Evolutionary conservation across 2,888 invertebrate genomes (phyloP).

Genomic region (Caenorhabditis drosophilae): DNA sequence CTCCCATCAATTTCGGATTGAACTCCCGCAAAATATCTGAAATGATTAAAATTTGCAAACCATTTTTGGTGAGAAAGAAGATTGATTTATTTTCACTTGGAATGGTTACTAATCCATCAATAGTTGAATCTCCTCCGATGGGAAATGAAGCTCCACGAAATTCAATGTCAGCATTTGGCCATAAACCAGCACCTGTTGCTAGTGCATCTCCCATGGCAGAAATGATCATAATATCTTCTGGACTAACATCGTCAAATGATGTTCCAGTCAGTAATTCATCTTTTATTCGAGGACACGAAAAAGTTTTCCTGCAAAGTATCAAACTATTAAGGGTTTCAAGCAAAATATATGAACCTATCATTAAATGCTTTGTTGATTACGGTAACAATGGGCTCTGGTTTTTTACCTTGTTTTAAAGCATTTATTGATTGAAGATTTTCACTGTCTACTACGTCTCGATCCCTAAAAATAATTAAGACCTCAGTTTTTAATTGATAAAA

Average conservation of each 20-base stretch:
- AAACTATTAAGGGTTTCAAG: too few relatives aligned
- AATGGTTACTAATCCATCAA: slow-evolving; percentile 67
- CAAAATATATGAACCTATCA: slow-evolving; percentile 31
- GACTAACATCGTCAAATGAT: slow-evolving; percentile 59
- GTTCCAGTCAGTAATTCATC: slow-evolving; percentile 59
- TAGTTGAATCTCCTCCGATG: slow-evolving; percentile 68
- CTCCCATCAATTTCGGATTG: slow-evolving; percentile 46
- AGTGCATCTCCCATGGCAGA: slow-evolving; percentile 67
- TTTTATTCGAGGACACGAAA: slow-evolving; percentile 60
- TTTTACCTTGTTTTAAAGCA: slow-evolving; percentile 20
- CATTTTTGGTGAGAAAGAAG: too few relatives aligned
- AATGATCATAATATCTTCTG: slow-evolving; percentile 65
- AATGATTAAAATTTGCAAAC: too few relatives aligned
- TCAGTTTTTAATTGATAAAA: background rate
- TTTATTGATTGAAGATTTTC: slow-evolving; percentile 21
- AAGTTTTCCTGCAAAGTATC: slow-evolving; percentile 53
- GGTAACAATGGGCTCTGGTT: slow-evolving; percentile 26
- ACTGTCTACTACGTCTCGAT: slow-evolving; percentile 26
- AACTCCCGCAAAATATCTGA: slow-evolving; percentile 66
- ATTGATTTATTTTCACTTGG: slow-evolving; percentile 43
- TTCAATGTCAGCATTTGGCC: slow-evolving; percentile 62
- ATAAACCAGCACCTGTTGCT: slow-evolving; percentile 66
- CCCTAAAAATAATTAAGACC: slow-evolving; percentile 11
- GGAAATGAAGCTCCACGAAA: slow-evolving; percentile 66
- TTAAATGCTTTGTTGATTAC: slow-evolving; percentile 58